Evolutionary conservation across 2,113 vertebrate genomes (phyloP), one percentile per base, ranked within the genome.

Genomic region (Nothoprocta perdicaria): DNA sequence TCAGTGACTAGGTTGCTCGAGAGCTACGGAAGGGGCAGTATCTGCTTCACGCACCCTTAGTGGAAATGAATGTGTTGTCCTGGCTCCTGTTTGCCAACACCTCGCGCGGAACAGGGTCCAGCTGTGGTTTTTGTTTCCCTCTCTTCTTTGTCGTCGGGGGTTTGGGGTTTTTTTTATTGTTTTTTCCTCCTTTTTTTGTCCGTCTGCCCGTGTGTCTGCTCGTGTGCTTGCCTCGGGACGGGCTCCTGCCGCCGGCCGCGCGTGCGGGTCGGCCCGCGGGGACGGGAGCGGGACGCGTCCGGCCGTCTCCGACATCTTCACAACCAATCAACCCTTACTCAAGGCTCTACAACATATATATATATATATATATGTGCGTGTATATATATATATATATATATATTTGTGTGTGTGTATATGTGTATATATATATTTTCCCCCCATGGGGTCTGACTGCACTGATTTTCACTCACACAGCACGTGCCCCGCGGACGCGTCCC

Each of bases 391-490:
- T 82, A 81, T 95, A 68, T 92, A 93, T 92, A 69, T 87, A 86
- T 92, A 16, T 88, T 5, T 95, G 43, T 92, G 61, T 92, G 88
- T 95, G 68, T 94, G 71, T 97, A 86, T 96, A 53, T 96, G 80
- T 93, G 87, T 93, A 91, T 95, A 94, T 94, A 80, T 93, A 40
- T 68, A 73, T 84, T 90, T 92, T 74, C 71, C 92, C 96, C 96
- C 96, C 96, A 97, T 97, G 97, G 97, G 97, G 97, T 96, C 95
- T 95, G 95, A 97, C 97, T 98, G 97, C 97, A 98, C 98, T 98
- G 97, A 98, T 97, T 96, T 96, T 96, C 96, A 95, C 92, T 97
- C 92, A 94, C 92, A 58, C 94, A 97, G 97, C 97, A 97, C 97
- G 97, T 97, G 97, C 97, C 97, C 97, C 95, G 84, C 31, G 90